Evolutionary conservation across 2,888 invertebrate species (phyloP).

Genomic region (Drosophila meridiana): DNA sequence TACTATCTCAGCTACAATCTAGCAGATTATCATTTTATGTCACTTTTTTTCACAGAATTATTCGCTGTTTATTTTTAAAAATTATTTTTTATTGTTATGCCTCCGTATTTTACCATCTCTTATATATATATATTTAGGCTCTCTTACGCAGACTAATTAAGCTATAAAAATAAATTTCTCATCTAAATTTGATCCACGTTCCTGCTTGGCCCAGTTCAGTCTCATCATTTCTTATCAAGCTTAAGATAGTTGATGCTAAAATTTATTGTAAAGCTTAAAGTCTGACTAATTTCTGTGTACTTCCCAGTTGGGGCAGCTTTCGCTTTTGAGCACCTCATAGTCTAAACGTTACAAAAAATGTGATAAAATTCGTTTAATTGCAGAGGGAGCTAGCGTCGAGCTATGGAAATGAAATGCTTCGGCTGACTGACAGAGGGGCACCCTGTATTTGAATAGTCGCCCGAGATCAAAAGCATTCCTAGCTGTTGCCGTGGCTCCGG

Average conservation of each 20-base stretch:
- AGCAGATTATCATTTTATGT: neutral
- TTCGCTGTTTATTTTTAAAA: neutral
- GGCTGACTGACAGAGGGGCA: conserved; percentile 49
- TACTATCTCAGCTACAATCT: neutral
- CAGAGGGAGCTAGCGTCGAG: conserved; percentile 27
- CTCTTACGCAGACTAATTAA: neutral
- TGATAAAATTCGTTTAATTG: conserved; percentile 65
- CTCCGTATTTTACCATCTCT: neutral
- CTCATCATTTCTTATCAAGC: neutral
- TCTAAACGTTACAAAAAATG: conserved; percentile 35
- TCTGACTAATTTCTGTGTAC: conserved; percentile 31
- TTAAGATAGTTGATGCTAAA: neutral
- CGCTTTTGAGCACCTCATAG: conserved; percentile 37
- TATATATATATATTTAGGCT: neutral
- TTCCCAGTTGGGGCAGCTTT: conserved; percentile 19
- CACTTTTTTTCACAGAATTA: neutral
- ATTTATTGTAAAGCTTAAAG: neutral
- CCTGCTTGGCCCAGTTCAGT: neutral
- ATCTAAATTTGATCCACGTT: neutral
- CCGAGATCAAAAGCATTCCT: conserved; percentile 80
- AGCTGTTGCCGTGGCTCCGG: conserved; percentile 65
- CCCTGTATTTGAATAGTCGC: conserved; percentile 68
- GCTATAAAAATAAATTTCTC: neutral
- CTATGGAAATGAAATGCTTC: conserved; percentile 59
- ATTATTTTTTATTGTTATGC: neutral